phyloP scores from a whole-genome alignment of 2,797 vertebrate species.

The Acrocephalus scirpaceus region DNA sequence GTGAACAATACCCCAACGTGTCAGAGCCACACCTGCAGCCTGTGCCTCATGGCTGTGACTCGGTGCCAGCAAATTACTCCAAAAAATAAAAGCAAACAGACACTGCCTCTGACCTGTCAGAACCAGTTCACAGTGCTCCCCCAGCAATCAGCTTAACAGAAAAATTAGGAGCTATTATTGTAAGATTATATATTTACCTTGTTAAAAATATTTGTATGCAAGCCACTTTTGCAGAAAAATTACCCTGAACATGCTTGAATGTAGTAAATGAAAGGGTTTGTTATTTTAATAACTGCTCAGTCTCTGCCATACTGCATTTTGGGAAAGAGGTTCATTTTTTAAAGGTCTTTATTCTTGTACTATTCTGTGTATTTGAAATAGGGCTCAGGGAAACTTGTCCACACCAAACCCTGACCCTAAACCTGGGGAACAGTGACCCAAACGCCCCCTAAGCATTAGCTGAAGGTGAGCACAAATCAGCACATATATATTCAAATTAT shows the following conservation, averaged over 20 bases:
- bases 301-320: constrained; percentile 41
- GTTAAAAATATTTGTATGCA: constrained; percentile 72
- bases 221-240: constrained; percentile 66
- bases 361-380: background rate
- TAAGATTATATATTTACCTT: constrained; percentile 72
- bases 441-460: background rate
- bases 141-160: constrained; percentile 63
- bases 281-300: constrained; percentile 62
- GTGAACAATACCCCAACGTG: constrained; percentile 27
- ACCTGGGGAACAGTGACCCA: constrained; percentile 9
- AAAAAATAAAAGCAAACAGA: constrained; percentile 69
- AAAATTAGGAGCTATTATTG: constrained; percentile 71
- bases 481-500: constrained; percentile 25
- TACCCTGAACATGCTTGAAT: constrained; percentile 57
- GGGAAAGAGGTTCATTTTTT: constrained; percentile 48
- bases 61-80: constrained; percentile 55
- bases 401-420: constrained; percentile 23
- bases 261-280: constrained; percentile 67
- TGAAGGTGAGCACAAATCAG: constrained; percentile 42
- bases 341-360: constrained; percentile 25
- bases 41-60: constrained; percentile 42
- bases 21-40: constrained; percentile 62
- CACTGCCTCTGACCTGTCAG: constrained; percentile 68
- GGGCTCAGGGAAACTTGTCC: background rate
- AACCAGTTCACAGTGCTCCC: constrained; percentile 62